A percentile compares a stretch with the other conserved stretches of the same genome.
phyloP scores from a whole-genome alignment of 1,140 invertebrate species.

The Mercenaria mercenaria region DNA sequence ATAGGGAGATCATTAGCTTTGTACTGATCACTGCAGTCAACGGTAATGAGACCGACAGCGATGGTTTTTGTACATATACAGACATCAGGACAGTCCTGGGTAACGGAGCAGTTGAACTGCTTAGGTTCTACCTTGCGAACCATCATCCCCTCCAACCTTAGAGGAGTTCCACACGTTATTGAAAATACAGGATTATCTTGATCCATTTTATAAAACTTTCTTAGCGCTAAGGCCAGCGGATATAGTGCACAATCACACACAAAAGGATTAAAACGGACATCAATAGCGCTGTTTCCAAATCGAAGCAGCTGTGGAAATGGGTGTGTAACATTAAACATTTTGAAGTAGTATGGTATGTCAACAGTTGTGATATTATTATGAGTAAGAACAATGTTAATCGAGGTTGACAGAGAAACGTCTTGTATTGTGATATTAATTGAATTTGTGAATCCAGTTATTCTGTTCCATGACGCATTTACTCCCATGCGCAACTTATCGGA shows the following conservation, averaged over 20 bases:
- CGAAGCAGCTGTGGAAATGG: too few species aligned
- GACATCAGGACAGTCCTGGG: slow-evolving; percentile 77
- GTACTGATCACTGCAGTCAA: neutral
- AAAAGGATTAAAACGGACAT: slow-evolving; percentile 27
- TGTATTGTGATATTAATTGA: slow-evolving; percentile 15
- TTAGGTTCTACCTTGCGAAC: too few species aligned
- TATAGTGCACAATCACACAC: slow-evolving; percentile 17
- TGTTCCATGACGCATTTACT: neutral
- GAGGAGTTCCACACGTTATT: neutral
- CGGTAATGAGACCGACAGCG: neutral
- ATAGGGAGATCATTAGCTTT: neutral
- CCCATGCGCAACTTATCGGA: neutral
- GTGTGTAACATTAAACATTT: neutral
- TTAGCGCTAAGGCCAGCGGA: neutral
- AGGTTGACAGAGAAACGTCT: neutral
- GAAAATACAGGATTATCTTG: slow-evolving; percentile 21
- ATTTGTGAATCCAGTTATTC: too few species aligned
- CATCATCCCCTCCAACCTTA: neutral
- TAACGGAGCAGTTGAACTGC: slow-evolving; percentile 20
- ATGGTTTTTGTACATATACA: neutral
- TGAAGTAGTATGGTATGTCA: neutral
- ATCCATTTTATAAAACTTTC: too few species aligned
- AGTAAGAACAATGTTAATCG: too few species aligned
- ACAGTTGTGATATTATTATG: slow-evolving; percentile 27
- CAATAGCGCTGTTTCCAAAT: neutral